phyloP scores from a whole-genome alignment of 2,797 vertebrate genomes.

The Tragelaphus eurycerus region DNA sequence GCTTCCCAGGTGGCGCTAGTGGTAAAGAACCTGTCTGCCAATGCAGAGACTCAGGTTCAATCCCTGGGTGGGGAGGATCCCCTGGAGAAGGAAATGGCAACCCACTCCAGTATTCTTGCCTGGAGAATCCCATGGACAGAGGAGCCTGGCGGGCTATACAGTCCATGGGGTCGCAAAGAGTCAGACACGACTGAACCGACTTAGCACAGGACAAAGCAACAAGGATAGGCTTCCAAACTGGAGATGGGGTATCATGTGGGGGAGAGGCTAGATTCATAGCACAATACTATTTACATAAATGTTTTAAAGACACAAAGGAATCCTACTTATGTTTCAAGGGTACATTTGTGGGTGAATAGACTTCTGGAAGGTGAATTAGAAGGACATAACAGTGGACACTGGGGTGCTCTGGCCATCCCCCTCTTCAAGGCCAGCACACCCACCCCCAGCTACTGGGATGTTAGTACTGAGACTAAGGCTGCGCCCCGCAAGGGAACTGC shows the following conservation, averaged over 20 bases:
- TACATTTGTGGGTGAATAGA: neutral
- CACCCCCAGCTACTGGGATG: neutral
- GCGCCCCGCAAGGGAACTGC: neutral
- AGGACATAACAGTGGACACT: neutral
- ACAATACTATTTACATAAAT: neutral
- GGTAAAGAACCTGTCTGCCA: neutral
- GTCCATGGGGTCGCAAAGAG: fast-evolving
- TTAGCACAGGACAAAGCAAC: neutral
- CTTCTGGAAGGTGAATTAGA: neutral
- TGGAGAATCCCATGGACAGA: neutral
- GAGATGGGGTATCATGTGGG: neutral
- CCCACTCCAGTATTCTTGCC: neutral
- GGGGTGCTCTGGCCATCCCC: neutral
- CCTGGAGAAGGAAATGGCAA: neutral
- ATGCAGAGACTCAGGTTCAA: neutral
- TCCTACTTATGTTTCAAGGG: neutral
- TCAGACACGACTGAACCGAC: neutral
- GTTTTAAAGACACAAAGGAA: neutral
- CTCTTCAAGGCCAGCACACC: neutral
- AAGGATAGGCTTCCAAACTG: neutral
- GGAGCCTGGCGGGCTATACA: neutral
- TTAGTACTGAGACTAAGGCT: neutral
- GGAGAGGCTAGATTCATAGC: neutral
- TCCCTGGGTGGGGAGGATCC: neutral
- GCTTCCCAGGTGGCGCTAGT: neutral